Base-by-base conservation (phyloP, 2,113 vertebrate species). In the Sphaerodactylus townsendi region DNA sequence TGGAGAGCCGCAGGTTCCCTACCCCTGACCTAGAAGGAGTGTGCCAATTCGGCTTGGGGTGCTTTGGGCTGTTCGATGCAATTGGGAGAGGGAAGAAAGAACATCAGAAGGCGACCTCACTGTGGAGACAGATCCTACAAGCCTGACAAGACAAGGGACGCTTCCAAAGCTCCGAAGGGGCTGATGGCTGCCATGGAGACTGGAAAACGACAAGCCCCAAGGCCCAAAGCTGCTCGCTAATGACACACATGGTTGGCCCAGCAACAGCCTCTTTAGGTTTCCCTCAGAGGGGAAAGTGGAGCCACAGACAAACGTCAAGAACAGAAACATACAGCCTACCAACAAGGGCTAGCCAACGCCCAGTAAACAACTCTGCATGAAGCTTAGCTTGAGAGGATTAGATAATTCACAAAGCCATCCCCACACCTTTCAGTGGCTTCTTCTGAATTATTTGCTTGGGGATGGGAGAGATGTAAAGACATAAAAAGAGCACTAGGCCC, bases 171-270 rank as follows among this genome's bases (percentile, higher is more conserved):
- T 39, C 76, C 13, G 5, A 11, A 46, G 66, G 14, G 37, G 15
- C 39, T 73, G 30, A 53, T 48, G n/a, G 76, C 75, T 78, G 76
- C 66, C 83, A 85, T 70, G 68, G 68, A 78, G 66, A 71, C 66
- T 46, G 75, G 83, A 62, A 85, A 85, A 62, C 30, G 75, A 85
- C 50, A 79, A 13, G 41, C 66, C 48, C 75, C 25, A 17, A 64
- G 53, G 66, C 75, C 62, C 83, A 46, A 8, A 4, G 75, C 39
- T 62, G 66, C 30, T 71, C 6, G 21, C 56, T 72, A 62, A 64
- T 48, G 75, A 64, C 39, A 64, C 2, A 2, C 6, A 5, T 21
- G 0, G 83, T 85, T 85, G 83, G 76, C 83, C 53, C 39, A 72
- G 83, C 66, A 85, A 85, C 75, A 3, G 11, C 28, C 1, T 64